Base-by-base conservation (phyloP, 2,113 vertebrate genomes). In the Tringa solitaria region DNA sequence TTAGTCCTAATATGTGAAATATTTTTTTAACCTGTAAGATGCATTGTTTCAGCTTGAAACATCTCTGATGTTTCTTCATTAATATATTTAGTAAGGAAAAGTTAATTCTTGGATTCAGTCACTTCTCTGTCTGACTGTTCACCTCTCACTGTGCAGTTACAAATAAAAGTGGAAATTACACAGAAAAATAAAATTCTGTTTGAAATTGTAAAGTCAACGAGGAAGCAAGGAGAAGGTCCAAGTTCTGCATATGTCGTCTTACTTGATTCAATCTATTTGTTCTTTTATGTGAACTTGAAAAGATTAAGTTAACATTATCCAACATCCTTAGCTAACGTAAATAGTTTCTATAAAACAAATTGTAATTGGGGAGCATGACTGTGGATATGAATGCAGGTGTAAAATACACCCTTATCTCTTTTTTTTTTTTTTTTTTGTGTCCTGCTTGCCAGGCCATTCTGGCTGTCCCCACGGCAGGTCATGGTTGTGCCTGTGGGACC, bases 401-500 rank as follows among this genome's bases (percentile, higher is more conserved):
- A 23, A 70, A 81, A 45, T 68, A 20, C 3, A 16, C 21, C 9
- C 68, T 35, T n/a, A 9, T 75, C n/a, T 76, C 9, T 2, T 51
- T 1, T 84, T 24, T 61, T 73, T 75, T 16, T 59, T 45, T 46
- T 41, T 41, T 13, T 41, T 12, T 41, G 46, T 35, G 4, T 64
- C 37, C 43, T 94, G 70, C 96, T 91, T 93, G 41, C 57, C 91
- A 99, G 99, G 99, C 99, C 99, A 1, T 98, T 99, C 90, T 99
- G 99, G 99, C 86, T 99, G 22, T 99, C 99, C 93, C 99, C 99
- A 12, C 97, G 98, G 45, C 99, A 99, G 95, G 96, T 99, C 74
- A 99, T 99, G 99, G 93, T 99, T 23, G 98, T 99, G 85, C 99
- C 99, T 3, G 98, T 99, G 84, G 99, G 98, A 89, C 98, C 99